Base-by-base conservation (phyloP, 2,797 vertebrate species). In the Oryzias sinensis region DNA sequence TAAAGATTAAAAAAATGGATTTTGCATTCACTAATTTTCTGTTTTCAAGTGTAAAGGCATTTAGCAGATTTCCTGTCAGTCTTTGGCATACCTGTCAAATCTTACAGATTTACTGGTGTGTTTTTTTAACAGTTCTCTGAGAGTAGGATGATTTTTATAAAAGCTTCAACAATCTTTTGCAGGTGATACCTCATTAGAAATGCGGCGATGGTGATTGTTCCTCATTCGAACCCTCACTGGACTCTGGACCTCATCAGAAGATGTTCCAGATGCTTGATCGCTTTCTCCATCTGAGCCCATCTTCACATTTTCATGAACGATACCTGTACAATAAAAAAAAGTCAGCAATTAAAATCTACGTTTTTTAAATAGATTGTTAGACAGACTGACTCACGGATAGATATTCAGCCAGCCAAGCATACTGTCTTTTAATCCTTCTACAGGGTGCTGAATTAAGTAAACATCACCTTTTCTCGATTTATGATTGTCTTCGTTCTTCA, bases 221-320 rank as follows among this genome's bases (percentile, higher is more conserved):
- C 92, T 87, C 91, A 93, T 92, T 2, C 93, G 88, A 46, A 93
- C 92, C 58, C 91, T 83, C 58, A 93, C 91, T 25, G 93, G 93
- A 85, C 92, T 93, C 79, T 93, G 93, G 59, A 93, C 92, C 79
- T 93, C 92, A 56, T 93, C 93, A 6, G 92, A 93, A 2, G 92
- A 93, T 0, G 93, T 93, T 20, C 92, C 93, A 7, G 93, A 93
- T 2, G 93, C 92, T 62, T 93, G 93, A 82, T 93, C 93, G n/a
- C 92, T 93, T 77, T 93, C 93, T 16, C 93, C 93, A 41, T 93
- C 93, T 6, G 93, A 93, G 11, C 93, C 91, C 88, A 93, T 93
- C 72, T 93, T 93, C 74, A 92, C 88, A 52, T 93, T 92, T 75
- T 92, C 91, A 78, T 93, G 92, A 51, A 93, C 90, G 4, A 92